Evolutionary conservation across 1,140 invertebrate species (phyloP), one percentile per base, ranked within the genome.

Genomic region (Pogonomyrmex californicus): DNA sequence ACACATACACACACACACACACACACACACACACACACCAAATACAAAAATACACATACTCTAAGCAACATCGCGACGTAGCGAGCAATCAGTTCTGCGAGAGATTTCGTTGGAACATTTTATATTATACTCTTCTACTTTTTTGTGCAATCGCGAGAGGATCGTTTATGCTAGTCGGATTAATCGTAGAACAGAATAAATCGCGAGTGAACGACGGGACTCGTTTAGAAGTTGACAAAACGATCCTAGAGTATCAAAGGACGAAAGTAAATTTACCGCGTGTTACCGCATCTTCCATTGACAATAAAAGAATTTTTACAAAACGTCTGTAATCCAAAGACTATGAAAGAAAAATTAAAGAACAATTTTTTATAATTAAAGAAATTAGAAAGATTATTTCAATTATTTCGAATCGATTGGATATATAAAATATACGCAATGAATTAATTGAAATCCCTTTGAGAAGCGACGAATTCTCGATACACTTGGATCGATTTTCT

Each of bases 61-160:
- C 56, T n/a, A 23, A 41, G 56, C 38, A 41, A 81, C 44, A 63
- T 70, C 44, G 77, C 63, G 47, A 81, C 23, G 62, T 63, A 33
- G 47, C 77, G 62, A 66, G 77, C 77, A 36, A 81, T 81, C 47
- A 65, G n/a, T 81, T 81, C 58, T 63, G 58, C 75, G n/a, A n/a
- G 60, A 78, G 63, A 70, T 70, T 81, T 70, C 63, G 36, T 81
- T 70, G 6, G 30, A 65, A 38, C 73, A 47, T 30, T 63, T 47
- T 36, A 41, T 44, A 47, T 79, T 44, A 54, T 44, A 7, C 38
- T 7, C 33, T 54, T 68, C 36, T 30, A 44, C 9, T 38, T 79
- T 58, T 47, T 41, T 38, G 58, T 36, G 36, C 47, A 17, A 79
- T 66, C 63, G 77, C n/a, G 4, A 66, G 49, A 54, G 41, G 33